Base-by-base conservation (phyloP, 2,113 vertebrate species). In the Sarotherodon lohbergeri region DNA sequence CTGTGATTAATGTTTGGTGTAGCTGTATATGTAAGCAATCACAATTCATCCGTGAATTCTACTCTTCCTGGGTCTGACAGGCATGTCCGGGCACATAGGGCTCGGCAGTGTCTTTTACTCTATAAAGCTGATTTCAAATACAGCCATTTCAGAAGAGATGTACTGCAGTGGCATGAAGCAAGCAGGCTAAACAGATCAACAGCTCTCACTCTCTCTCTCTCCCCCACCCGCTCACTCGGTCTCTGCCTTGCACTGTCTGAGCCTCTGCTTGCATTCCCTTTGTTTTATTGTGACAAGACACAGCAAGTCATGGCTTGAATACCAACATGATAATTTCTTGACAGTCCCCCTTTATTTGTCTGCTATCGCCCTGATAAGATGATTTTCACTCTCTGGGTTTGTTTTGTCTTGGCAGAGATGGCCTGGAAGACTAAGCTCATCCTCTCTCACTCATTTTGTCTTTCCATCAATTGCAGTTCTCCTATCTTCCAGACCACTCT, bases 1-100 rank as follows among this genome's bases (percentile, higher is more conserved):
- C 71, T 93, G 92, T 95, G 94, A 96, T 96, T 95, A 95, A 95
- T 95, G 93, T 95, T 93, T 91, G 90, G 71, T 87, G 89, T 92
- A 88, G 85, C 94, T 91, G 89, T 90, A 91, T 94, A 94, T 94
- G 93, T 84, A 95, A 95, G 93, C 93, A 94, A 96, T 96, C 93
- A 91, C 91, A 94, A 87, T 86, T 96, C 95, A 92, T 91, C 92
- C 29, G 57, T 90, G 86, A 90, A 91, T 90, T 85, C 91, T 93
- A 7, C 83, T 83, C 91, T 93, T 92, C 81, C 90, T 86, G 81
- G 79, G 73, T 88, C 92, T 92, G 95, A 93, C 95, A 94, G 87
- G 92, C 86, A 61, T 84, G 91, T 90, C 86, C 56, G 79, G 68
- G 82, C 88, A 92, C 90, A 94, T 78, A 29, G 54, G 24, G 68